These are phyloP conservation scores for Cybosia mesomella DNA, from an alignment of 2,888 invertebrate genomes.

Conservation along the genomic window DNA sequence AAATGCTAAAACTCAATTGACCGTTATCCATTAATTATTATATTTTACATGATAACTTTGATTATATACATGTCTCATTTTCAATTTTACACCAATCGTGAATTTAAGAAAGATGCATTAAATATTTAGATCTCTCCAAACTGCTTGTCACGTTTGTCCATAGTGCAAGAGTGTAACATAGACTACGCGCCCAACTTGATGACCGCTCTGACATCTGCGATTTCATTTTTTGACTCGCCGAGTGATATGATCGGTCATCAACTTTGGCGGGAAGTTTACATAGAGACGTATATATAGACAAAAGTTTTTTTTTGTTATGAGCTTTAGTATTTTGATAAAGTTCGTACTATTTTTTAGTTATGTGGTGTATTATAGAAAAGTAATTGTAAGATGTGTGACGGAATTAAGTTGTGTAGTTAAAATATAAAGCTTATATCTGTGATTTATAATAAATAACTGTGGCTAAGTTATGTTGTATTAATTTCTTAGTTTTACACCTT, in stretches of 20 bases:
- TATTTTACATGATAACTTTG: background rate
- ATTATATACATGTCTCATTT: background rate
- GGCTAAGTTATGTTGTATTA: slow-evolving; percentile 24
- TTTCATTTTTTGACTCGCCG: background rate
- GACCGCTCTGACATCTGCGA: background rate
- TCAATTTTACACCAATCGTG: background rate
- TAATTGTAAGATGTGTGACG: slow-evolving; percentile 23
- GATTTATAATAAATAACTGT: slow-evolving; percentile 51
- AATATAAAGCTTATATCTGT: slow-evolving; percentile 52
- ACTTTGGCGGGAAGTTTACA: background rate
- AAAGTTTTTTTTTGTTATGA: background rate
- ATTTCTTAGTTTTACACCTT: background rate
- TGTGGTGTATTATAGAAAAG: slow-evolving; percentile 20
- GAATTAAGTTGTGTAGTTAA: slow-evolving; percentile 31
- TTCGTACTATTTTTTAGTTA: background rate
- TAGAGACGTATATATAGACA: background rate
- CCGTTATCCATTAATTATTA: background rate
- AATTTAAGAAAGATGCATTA: background rate
- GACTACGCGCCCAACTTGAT: background rate
- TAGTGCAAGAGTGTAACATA: background rate
- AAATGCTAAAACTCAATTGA: background rate
- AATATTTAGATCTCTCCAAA: background rate
- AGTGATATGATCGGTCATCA: background rate
- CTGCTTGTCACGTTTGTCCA: background rate
- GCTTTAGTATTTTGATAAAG: background rate